These are phyloP conservation scores for Cetoscarus ocellatus DNA, from an alignment of 2,797 vertebrate genomes.

Conservation along the genomic window DNA sequence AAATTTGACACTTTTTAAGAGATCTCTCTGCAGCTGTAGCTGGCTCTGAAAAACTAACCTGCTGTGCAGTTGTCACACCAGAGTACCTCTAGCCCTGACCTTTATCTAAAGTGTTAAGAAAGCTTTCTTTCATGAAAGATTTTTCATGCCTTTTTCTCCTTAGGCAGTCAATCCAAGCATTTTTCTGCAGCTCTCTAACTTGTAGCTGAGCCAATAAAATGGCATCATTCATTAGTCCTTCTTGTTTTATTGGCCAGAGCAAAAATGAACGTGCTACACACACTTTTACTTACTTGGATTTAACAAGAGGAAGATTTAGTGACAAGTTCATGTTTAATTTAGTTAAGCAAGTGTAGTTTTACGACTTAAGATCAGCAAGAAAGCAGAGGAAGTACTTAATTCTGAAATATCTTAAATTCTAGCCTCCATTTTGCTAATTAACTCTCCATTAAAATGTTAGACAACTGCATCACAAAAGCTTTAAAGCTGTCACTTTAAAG, in stretches of 20 bases:
- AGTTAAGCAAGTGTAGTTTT: constrained; percentile 32
- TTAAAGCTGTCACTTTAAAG: constrained; percentile 1
- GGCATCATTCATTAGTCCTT: constrained; percentile 49
- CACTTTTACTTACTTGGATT: constrained; percentile 31
- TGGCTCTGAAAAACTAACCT: constrained; percentile 13
- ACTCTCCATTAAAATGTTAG: constrained; percentile 4
- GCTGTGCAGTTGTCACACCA: constrained; percentile 27
- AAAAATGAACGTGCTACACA: constrained; percentile 10
- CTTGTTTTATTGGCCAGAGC: constrained; percentile 50
- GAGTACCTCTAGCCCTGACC: constrained; percentile 32
- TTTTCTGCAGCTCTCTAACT: constrained; percentile 23
- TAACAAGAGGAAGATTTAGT: constrained; percentile 40
- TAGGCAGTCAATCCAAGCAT: constrained; percentile 15
- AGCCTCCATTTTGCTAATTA: constrained; percentile 44
- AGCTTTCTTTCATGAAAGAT: constrained; percentile 34
- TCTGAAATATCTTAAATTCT: constrained; percentile 28
- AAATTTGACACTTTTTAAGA: background rate
- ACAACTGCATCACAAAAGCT: constrained; percentile 5
- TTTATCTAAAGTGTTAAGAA: constrained; percentile 37
- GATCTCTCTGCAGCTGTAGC: constrained; percentile 5
- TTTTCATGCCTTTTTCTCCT: constrained; percentile 25
- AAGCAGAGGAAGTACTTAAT: constrained; percentile 21
- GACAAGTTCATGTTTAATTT: constrained; percentile 23
- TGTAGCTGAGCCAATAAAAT: constrained; percentile 51
- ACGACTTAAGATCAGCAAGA: constrained; percentile 23